phyloP scores from a whole-genome alignment of 2,888 invertebrate genomes.

The Calameuta filiformis region DNA sequence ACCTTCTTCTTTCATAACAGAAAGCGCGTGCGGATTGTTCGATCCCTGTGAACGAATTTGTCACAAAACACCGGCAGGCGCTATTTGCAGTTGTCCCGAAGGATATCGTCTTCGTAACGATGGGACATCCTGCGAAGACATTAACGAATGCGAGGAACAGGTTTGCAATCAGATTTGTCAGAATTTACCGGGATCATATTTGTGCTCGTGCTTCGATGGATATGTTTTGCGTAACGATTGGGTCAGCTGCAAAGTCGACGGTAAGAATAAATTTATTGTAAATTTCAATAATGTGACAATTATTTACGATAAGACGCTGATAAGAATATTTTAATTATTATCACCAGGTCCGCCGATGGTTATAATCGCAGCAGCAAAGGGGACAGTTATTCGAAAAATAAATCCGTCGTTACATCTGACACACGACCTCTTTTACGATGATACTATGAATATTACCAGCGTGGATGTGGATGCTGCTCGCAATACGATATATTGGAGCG shows the following conservation, averaged over 20 bases:
- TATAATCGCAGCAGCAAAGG: constrained; percentile 49
- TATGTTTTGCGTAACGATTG: constrained; percentile 74
- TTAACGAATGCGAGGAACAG: constrained; percentile 76
- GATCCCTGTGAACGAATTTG: constrained; percentile 72
- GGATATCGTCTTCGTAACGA: constrained; percentile 72
- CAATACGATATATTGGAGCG: constrained; percentile 68
- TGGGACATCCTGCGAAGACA: constrained; percentile 72
- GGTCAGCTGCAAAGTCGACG: constrained; percentile 75
- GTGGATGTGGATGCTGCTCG: constrained; percentile 68
- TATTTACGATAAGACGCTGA: not conserved
- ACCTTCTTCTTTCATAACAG: constrained; percentile 41
- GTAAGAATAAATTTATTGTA: constrained; percentile 48
- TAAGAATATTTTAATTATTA: not conserved
- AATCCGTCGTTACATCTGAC: constrained; percentile 19
- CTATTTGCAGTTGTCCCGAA: constrained; percentile 72
- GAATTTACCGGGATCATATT: constrained; percentile 70
- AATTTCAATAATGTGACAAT: not conserved
- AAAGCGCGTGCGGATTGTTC: constrained; percentile 62
- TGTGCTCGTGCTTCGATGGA: constrained; percentile 72
- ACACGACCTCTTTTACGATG: not conserved
- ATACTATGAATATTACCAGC: constrained; percentile 63
- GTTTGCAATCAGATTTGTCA: constrained; percentile 76
- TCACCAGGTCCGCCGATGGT: constrained; percentile 55
- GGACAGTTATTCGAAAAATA: constrained; percentile 51
- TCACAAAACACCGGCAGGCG: constrained; percentile 74